Base-by-base conservation (phyloP, 2,888 invertebrate species). In the Caenorhabditis imperialis region DNA sequence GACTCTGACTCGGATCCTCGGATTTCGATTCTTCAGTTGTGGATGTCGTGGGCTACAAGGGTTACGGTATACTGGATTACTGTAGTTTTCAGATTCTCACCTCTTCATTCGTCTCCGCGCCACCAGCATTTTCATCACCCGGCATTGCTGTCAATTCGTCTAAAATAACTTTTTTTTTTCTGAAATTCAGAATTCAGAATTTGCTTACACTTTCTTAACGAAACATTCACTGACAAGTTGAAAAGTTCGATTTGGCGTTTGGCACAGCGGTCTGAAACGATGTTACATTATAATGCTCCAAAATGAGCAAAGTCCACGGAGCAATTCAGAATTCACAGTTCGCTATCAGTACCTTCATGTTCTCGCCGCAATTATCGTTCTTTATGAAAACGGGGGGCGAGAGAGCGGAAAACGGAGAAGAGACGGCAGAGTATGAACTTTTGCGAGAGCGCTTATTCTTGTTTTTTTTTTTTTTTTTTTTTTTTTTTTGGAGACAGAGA, bases 101-200 rank as follows among this genome's bases (percentile, higher is more conserved):
- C 45, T 63, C 54, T 63, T 63, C 63, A 35, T 22, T 23, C 38
- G 50, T 44, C 57, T 40, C 55, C 30, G 42, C 25, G 47, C 48
- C 58, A 48, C 14, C 55, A 27, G 65, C 25, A 50, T 65, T 67
- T 20, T 67, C 67, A 20, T 67, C 67, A 48, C 67, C 57, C 57
- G 57, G 33, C 67, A 67, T 67, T 2, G 5, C 14, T 23, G 30
- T 7, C 30, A 30, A 10, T 30, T 6, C 10, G 30, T 30, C 7
- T 10, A 7, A 6, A 10, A 30, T 22, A 7, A 4, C 20, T 20
- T 20, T 8, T 20, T 27, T 20, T 48, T 33, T 35, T 37, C 42
- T 6, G 44, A 16, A 44, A 44, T 20, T 10, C 6, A 44, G 33
- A 23, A 47, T 22, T 65, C 23, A 53, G 33, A 22, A 14, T 57